phyloP scores from a whole-genome alignment of 2,888 invertebrate genomes.

The Stegophylla sp. region DNA sequence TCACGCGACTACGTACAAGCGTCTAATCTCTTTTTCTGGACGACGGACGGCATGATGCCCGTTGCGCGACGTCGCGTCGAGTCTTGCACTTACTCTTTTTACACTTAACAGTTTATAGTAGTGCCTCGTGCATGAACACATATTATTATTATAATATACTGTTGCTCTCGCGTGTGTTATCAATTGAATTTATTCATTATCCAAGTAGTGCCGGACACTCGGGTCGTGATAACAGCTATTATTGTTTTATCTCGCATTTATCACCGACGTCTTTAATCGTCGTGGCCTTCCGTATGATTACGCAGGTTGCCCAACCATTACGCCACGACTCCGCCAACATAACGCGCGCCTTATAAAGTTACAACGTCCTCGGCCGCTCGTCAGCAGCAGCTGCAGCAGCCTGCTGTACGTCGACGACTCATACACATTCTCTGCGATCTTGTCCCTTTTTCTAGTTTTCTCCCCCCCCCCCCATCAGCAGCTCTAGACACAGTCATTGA shows the following conservation, averaged over 20 bases:
- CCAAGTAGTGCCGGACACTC: background rate
- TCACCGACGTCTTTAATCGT: background rate
- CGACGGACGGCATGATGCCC: too few relatives aligned
- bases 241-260: too few relatives aligned
- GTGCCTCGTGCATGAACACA: too few relatives aligned
- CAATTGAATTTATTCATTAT: too few relatives aligned
- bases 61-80: too few relatives aligned
- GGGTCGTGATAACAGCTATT: background rate
- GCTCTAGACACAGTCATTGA: too few relatives aligned
- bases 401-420: background rate
- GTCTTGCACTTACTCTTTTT: too few relatives aligned
- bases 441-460: background rate
- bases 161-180: too few relatives aligned
- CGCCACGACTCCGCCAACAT: background rate
- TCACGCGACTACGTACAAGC: too few relatives aligned
- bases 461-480: background rate
- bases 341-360: background rate
- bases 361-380: background rate
- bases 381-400: conserved; percentile 10
- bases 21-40: too few relatives aligned
- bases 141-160: too few relatives aligned
- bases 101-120: too few relatives aligned
- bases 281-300: background rate
- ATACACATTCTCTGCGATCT: background rate
- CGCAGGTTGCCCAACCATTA: background rate